phyloP scores from a whole-genome alignment of 1,140 invertebrate genomes.

The Archivesica marissinica region DNA sequence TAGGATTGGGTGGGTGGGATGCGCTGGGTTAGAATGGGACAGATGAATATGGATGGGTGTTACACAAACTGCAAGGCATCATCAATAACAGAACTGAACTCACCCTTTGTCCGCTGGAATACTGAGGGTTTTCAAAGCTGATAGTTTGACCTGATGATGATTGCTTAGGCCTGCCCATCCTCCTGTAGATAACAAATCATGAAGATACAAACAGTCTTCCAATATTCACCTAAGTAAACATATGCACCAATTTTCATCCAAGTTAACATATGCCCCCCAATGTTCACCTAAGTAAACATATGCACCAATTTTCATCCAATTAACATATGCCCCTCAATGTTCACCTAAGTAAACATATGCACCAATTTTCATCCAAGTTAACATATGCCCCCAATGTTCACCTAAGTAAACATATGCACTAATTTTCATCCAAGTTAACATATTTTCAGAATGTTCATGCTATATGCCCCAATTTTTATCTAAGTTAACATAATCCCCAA shows the following conservation, averaged over 20 bases:
- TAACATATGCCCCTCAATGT: not conserved
- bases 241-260: not conserved
- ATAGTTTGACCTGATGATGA: not conserved
- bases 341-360: not conserved
- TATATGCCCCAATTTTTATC: not conserved
- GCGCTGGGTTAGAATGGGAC: too few species aligned
- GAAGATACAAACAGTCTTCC: not conserved
- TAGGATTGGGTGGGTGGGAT: too few species aligned
- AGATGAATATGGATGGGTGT: too few species aligned
- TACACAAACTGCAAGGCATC: too few species aligned
- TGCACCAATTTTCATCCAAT: too few species aligned
- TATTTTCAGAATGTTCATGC: not conserved
- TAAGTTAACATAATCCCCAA: too few species aligned
- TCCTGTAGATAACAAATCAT: conserved; percentile 30
- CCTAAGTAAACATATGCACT: too few species aligned
- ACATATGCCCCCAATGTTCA: too few species aligned
- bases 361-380: not conserved
- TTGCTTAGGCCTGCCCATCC: not conserved
- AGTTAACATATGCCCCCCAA: too few species aligned
- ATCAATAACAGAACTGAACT: not conserved
- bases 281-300: too few species aligned
- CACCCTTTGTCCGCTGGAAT: conserved; percentile 32
- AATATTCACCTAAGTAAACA: not conserved
- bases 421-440: too few species aligned
- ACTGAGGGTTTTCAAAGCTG: conserved; percentile 45